These are phyloP conservation scores for Desmophyllum pertusum DNA, from an alignment of 92 coral and sea anemone species.

Conservation along the genomic window DNA sequence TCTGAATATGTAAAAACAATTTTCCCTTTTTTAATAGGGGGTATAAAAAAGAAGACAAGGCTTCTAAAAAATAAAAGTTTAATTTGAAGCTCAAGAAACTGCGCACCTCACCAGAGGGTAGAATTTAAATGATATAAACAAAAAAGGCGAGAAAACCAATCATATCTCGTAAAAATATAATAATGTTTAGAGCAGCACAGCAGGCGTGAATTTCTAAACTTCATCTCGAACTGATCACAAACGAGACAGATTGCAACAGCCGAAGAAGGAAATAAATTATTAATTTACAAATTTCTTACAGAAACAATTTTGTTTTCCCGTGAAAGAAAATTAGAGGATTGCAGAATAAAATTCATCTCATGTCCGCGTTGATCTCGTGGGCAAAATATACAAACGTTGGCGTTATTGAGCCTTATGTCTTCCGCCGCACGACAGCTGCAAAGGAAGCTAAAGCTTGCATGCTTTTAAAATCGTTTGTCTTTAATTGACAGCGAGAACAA, in stretches of 20 bases:
- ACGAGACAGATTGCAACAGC: not conserved
- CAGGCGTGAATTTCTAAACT: not conserved
- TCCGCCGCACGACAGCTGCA: conserved; percentile 27
- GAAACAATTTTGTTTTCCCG: not conserved
- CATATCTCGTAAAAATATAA: not conserved
- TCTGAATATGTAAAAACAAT: too few relatives aligned
- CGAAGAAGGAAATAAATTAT: not conserved
- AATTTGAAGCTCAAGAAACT: not conserved
- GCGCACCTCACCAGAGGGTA: not conserved
- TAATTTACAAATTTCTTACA: not conserved
- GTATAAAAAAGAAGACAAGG: not conserved
- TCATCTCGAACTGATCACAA: too few relatives aligned
- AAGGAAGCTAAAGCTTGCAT: conserved; percentile 17
- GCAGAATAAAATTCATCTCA: not conserved
- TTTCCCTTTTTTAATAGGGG: not conserved
- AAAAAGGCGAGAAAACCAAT: not conserved
- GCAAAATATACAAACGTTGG: not conserved
- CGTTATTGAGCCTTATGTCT: not conserved
- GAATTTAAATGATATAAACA: not conserved
- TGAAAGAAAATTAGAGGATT: not conserved
- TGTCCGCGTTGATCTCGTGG: not conserved
- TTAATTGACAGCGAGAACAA: conserved; percentile 5
- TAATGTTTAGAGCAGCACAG: not conserved
- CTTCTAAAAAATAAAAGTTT: conserved; percentile 10
- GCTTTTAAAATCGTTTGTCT: conserved; percentile 12